Evolutionary conservation across 2,113 vertebrate species (phyloP), one percentile per base, ranked within the genome.

Genomic region (Sceloporus tristichus): DNA sequence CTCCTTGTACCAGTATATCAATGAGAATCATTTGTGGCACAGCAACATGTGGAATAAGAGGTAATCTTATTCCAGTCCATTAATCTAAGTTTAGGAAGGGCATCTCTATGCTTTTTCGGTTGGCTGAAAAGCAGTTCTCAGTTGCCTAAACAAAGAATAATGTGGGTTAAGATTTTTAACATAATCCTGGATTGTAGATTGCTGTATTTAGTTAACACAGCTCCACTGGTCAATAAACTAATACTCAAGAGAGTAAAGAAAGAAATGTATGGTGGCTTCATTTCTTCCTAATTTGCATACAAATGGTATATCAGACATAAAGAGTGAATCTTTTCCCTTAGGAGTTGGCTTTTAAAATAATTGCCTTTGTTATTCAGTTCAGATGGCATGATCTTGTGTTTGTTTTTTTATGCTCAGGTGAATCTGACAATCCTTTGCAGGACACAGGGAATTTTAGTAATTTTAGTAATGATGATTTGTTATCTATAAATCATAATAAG

Each of bases 251-350:
- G 65, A 29, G 34, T 42, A 68, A 38, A n/a, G 7, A 27, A 40
- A 29, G 34, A 27, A 68, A 82, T 40, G 21, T 19, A 40, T 34
- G 38, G 38, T 23, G 53, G 25, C n/a, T 54, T 27, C 25, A 3
- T 80, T 80, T 82, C 34, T 65, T 40, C 21, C 38, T 62, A 80
- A 65, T 82, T 9, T 80, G 34, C 29, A 65, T 82, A 82, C 62
- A 34, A 65, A 66, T 25, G 59, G 11, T 40, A 27, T 66, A 19
- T 40, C 19, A 62, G 79, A 82, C 19, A 48, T 48, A 18, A 23
- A 40, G 21, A 4, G 2, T 66, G 9, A 65, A 13, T 25, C 59
- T 9, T 54, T 79, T 79, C 29, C 13, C 62, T 25, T 40, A 83
- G 6, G 21, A 83, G 25, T 13, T 70, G 40, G 38, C 13, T 48